Base-by-base conservation (phyloP, 2,113 vertebrate species). In the Psittacus erithacus region DNA sequence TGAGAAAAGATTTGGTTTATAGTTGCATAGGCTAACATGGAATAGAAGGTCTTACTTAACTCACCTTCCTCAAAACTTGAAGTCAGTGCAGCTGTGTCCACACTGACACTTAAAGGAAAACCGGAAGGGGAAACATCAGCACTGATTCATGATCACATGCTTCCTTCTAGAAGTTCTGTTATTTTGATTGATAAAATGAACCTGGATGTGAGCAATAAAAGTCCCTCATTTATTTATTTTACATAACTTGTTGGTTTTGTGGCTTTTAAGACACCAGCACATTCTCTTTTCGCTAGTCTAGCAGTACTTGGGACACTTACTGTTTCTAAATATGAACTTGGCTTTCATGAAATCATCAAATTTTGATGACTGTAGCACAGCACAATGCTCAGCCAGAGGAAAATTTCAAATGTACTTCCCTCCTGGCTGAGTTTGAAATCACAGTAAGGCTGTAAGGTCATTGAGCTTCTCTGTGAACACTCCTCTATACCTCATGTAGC, bases 321-420 rank as follows among this genome's bases (percentile, higher is more conserved):
- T 63, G 55, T 63, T 65, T 43, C 4, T 31, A 82, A 62, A 49
- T 44, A 70, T 13, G 52, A 95, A 49, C 75, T 62, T 28, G 47
- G 74, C 70, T 79, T 60, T 73, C 63, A 60, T 39, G 64, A 92
- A 55, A 12, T 55, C 67, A 85, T 95, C 88, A 76, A 69, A 73
- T 86, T 88, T 92, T 88, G 82, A 88, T 92, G 73, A 85, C 82
- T 87, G 78, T 29, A 55, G 35, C 33, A 63, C 46, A 91, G 74
- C 18, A 1, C 7, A 68, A 39, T 60, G 47, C 80, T 88, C 90
- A 84, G 15, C 60, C 43, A 75, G 79, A 70, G 80, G 80, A 41
- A 88, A 43, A 39, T 43, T 35, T 28, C 76, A 39, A 23, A 29
- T 1, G n/a, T 35, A 76, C 89, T 91, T 82, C 84, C 93, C 89